A percentile compares a stretch with the other conserved stretches of the same genome.
These are phyloP conservation scores for Agrotis ipsilon DNA, from an alignment of 2,888 invertebrate genomes.

Conservation along the genomic window DNA sequence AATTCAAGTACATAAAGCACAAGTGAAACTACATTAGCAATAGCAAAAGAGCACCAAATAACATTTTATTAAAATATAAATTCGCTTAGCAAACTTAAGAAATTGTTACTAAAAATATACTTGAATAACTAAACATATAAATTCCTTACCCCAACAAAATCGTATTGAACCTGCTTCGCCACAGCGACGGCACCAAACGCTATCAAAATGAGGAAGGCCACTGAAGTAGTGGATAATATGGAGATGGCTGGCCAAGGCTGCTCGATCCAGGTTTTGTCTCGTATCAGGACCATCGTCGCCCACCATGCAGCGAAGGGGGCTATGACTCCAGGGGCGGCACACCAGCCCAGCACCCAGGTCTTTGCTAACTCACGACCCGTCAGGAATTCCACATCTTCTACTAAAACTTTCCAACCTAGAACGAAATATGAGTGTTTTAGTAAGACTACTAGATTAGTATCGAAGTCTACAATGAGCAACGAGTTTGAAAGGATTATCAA, in stretches of 20 bases:
- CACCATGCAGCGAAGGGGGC: conserved; percentile 77
- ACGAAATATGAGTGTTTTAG: background rate
- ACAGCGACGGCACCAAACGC: conserved; percentile 73
- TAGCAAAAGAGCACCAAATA: background rate
- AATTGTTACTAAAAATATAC: background rate
- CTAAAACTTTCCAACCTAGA: conserved; percentile 80
- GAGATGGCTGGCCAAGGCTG: conserved; percentile 72
- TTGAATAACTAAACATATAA: background rate
- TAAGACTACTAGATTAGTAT: too few species aligned
- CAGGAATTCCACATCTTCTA: conserved; percentile 83
- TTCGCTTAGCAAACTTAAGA: background rate
- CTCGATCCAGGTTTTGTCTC: conserved; percentile 66
- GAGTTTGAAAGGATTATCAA: too few species aligned
- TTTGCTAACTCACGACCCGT: conserved; percentile 71
- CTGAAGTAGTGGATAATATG: conserved; percentile 57
- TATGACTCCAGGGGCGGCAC: conserved; percentile 72
- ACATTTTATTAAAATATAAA: background rate
- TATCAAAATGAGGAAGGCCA: conserved; percentile 66
- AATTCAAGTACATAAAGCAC: background rate
- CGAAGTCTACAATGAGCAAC: too few species aligned
- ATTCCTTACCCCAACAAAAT: conserved; percentile 72
- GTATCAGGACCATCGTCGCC: conserved; percentile 64
- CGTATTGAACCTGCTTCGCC: conserved; percentile 82
- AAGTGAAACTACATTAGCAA: background rate
- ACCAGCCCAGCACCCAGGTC: conserved; percentile 82